Conservation (phyloP, 1,140 invertebrate species). For the Drosophila lini region DNA sequence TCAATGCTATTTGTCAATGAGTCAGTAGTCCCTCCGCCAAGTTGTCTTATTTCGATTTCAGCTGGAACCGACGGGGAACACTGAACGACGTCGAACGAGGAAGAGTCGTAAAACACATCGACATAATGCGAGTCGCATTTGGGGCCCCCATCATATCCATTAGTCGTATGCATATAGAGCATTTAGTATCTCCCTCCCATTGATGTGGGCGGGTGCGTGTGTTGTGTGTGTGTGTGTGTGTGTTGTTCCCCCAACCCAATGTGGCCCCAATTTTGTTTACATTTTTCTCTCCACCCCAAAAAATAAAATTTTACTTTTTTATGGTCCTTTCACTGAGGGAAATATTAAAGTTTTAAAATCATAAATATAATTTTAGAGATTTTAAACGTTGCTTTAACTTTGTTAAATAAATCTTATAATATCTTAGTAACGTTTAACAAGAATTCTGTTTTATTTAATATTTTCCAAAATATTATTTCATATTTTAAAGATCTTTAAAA, state of each 20-base stretch:
- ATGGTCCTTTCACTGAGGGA: constrained; percentile 32
- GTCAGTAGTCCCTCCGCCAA: constrained; percentile 37
- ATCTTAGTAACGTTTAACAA: no score
- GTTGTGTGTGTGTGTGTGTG: not conserved
- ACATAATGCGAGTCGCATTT: constrained; percentile 39
- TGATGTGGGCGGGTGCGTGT: constrained; percentile 35
- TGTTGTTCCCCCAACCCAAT: constrained; percentile 26
- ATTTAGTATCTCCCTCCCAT: constrained; percentile 32
- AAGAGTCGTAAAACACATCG: constrained; percentile 36
- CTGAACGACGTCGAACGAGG: constrained; percentile 2
- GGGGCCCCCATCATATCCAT: constrained; percentile 47
- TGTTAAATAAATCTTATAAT: no score
- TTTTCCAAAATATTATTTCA: not conserved
- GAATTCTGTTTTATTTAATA: not conserved
- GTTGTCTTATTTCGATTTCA: constrained; percentile 17
- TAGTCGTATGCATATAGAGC: constrained; percentile 50
- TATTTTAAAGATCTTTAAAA: not conserved
- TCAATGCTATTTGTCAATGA: constrained; percentile 78
- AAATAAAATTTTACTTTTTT: constrained; percentile 17
- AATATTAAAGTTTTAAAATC: not conserved
- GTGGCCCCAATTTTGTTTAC: constrained; percentile 74
- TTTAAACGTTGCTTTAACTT: not conserved
- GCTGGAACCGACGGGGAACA: constrained; percentile 9
- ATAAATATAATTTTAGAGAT: not conserved
- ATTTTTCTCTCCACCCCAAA: constrained; percentile 24